Conservation (phyloP, 2,113 vertebrate genomes). For the Dicrurus megarhynchus region DNA sequence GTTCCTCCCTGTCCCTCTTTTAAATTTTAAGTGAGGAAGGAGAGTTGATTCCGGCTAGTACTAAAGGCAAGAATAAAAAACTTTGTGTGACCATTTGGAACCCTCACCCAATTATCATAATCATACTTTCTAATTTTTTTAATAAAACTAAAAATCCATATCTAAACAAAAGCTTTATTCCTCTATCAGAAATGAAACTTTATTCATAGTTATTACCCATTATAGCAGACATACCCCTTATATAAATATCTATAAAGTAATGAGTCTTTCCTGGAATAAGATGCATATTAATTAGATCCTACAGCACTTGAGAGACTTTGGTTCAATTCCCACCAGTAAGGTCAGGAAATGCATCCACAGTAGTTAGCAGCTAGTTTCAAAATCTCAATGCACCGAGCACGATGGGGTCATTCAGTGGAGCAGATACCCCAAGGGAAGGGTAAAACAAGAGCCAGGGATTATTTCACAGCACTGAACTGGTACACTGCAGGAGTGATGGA, state of each 20-base stretch:
- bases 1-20: background rate
- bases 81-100: slow-evolving; percentile 7
- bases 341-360: slow-evolving; percentile 76
- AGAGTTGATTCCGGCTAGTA: background rate
- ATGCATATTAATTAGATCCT: slow-evolving; percentile 81
- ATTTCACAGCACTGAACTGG: slow-evolving; percentile 57
- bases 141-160: slow-evolving; percentile 65
- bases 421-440: slow-evolving; percentile 69
- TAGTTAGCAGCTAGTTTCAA: slow-evolving; percentile 76
- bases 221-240: slow-evolving; percentile 60
- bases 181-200: slow-evolving; percentile 58
- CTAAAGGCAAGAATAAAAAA: slow-evolving; percentile 27
- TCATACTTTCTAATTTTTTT: slow-evolving; percentile 45
- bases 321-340: slow-evolving; percentile 78
- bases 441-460: slow-evolving; percentile 68
- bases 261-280: slow-evolving; percentile 77
- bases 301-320: slow-evolving; percentile 77
- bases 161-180: slow-evolving; percentile 63
- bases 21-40: background rate
- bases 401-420: slow-evolving; percentile 69
- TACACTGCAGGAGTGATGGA: slow-evolving; percentile 43
- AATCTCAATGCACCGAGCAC: slow-evolving; percentile 70
- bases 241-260: slow-evolving; percentile 76
- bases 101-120: slow-evolving; percentile 37
- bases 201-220: slow-evolving; percentile 67